A percentile compares a stretch with the other conserved stretches of the same genome.
These are phyloP conservation scores for Heptranchias perlo DNA, from an alignment of 2,113 vertebrate genomes.

Conservation along the genomic window DNA sequence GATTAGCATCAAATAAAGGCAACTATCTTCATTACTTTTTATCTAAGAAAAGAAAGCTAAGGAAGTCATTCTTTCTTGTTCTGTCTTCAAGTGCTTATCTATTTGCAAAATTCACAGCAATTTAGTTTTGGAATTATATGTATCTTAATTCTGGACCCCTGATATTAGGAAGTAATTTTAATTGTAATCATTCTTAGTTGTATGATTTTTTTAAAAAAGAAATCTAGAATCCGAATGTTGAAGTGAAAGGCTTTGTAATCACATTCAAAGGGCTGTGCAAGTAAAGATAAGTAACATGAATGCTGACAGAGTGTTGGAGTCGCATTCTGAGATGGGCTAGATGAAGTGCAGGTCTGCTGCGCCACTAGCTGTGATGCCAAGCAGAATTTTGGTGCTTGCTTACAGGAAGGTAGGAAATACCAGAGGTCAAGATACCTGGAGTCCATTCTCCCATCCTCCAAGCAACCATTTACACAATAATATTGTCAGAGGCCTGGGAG, in stretches of 20 bases:
- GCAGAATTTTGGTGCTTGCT: too few relatives aligned
- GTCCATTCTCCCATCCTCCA: neutral
- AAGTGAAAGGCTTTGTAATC: too few relatives aligned
- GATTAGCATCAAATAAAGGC: neutral
- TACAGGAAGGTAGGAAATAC: neutral
- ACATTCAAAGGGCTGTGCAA: too few relatives aligned
- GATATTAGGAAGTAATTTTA: neutral
- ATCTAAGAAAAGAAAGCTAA: neutral
- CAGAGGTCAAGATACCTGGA: neutral
- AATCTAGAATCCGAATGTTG: neutral
- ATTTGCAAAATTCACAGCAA: neutral
- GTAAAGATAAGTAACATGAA: too few relatives aligned
- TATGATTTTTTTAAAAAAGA: neutral
- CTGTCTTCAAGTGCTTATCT: neutral
- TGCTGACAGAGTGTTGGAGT: too few relatives aligned
- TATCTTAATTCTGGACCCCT: neutral
- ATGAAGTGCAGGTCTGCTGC: too few relatives aligned
- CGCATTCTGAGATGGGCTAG: too few relatives aligned
- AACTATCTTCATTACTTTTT: neutral
- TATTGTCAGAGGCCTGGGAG: neutral
- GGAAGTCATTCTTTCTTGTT: neutral
- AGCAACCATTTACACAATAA: neutral
- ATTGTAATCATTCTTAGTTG: neutral
- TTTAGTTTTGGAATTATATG: neutral
- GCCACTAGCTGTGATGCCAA: too few relatives aligned